phyloP scores from a whole-genome alignment of 2,113 vertebrate species.

The Rattus rattus region DNA sequence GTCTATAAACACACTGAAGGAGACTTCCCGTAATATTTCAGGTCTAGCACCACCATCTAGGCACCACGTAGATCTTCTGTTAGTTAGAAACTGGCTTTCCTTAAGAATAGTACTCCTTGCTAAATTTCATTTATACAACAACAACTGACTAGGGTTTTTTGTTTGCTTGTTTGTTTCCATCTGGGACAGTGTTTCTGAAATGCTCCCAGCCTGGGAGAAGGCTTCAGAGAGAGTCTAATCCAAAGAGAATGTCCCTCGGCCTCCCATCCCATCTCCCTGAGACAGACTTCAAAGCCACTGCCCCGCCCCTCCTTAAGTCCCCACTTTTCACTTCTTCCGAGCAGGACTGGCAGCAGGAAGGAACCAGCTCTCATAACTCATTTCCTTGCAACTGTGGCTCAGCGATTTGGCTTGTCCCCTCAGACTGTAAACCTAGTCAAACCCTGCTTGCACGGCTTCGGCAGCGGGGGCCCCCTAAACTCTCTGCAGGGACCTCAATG shows the following conservation, averaged over 20 bases:
- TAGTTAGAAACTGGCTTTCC: neutral
- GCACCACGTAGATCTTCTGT: neutral
- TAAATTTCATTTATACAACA: neutral
- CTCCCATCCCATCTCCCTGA: neutral
- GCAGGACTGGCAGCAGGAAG: neutral
- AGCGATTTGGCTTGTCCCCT: neutral
- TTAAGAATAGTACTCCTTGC: neutral
- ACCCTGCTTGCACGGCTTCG: neutral
- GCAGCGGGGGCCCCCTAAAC: neutral
- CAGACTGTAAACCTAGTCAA: neutral
- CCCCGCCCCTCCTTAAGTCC: neutral
- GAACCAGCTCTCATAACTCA: neutral
- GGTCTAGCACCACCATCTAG: neutral
- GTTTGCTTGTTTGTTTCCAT: neutral
- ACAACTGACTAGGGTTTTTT: neutral
- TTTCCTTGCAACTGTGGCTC: neutral
- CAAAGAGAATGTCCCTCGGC: neutral
- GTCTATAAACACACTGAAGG: neutral
- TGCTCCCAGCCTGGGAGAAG: neutral
- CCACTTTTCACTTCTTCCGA: neutral
- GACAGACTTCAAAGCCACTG: neutral
- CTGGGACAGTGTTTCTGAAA: slow-evolving; percentile 8
- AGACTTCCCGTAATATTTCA: neutral
- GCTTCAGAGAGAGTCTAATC: neutral
- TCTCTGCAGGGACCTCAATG: neutral